phyloP scores from a whole-genome alignment of 2,113 vertebrate genomes.

The human region DNA sequence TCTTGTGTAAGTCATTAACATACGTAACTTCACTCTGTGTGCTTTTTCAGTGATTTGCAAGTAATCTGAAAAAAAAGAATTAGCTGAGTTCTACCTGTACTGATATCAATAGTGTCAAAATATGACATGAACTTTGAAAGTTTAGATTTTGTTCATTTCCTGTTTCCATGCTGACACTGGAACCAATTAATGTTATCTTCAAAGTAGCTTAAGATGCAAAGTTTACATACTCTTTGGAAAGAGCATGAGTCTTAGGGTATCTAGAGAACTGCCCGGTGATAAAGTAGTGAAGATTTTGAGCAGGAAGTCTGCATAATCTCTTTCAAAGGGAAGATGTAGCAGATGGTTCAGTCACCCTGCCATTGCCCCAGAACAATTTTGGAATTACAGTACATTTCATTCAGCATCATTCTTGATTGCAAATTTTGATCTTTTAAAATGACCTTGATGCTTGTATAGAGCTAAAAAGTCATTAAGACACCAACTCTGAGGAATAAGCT shows the following conservation, averaged over 20 bases:
- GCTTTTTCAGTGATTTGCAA: neutral
- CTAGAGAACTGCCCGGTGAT: neutral
- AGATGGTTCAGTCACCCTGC: neutral
- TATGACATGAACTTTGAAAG: neutral
- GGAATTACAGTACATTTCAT: neutral
- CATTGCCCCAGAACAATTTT: neutral
- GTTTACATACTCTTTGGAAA: neutral
- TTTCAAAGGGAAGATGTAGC: neutral
- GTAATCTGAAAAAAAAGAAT: neutral
- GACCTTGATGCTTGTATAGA: neutral
- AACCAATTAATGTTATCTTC: neutral
- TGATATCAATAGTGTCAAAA: neutral
- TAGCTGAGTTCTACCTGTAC: neutral
- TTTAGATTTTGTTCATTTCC: conserved; percentile 30
- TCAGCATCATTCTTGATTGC: neutral
- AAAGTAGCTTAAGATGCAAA: neutral
- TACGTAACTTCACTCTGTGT: neutral
- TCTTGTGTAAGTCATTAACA: neutral
- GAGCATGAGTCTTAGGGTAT: neutral
- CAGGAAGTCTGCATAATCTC: neutral
- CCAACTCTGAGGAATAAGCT: neutral
- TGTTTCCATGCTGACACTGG: neutral
- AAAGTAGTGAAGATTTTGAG: neutral
- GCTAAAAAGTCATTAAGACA: neutral
- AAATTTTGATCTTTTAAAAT: neutral